Percentiles rank a stretch among this genome's conserved stretches.
These are phyloP conservation scores for Naso thynnoides DNA, from an alignment of 2,797 vertebrate genomes.

Conservation along the genomic window DNA sequence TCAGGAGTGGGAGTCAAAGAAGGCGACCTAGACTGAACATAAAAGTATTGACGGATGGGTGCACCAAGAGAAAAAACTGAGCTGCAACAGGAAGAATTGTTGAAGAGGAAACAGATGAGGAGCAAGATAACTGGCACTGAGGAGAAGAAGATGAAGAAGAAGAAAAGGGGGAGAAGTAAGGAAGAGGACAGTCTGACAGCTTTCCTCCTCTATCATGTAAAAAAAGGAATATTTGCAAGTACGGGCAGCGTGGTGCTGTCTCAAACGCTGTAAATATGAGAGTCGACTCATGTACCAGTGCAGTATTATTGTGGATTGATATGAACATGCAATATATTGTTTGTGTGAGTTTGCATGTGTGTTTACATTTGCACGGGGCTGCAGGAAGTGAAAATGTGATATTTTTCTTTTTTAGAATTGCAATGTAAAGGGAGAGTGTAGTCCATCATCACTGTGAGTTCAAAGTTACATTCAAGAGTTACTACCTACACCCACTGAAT, in stretches of 20 bases:
- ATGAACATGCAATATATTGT: slow-evolving; percentile 33
- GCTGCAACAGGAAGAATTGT: slow-evolving; percentile 31
- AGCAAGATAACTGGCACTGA: slow-evolving; percentile 36
- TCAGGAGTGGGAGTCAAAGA: slow-evolving; percentile 99
- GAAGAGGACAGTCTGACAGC: slow-evolving; percentile 14
- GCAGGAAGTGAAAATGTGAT: slow-evolving; percentile 49
- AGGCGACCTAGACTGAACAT: slow-evolving; percentile 83
- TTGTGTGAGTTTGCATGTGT: slow-evolving; percentile 56
- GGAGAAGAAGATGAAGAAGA: slow-evolving; percentile 29
- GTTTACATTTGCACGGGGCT: slow-evolving; percentile 67
- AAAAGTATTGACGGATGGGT: slow-evolving; percentile 6
- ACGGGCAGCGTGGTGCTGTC: slow-evolving; percentile 30
- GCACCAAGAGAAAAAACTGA: slow-evolving; percentile 9
- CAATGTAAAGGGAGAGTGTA: slow-evolving; percentile 55
- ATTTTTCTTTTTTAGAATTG: slow-evolving; percentile 40
- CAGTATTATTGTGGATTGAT: slow-evolving; percentile 54
- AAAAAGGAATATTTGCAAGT: slow-evolving; percentile 38
- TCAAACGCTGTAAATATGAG: slow-evolving; percentile 56
- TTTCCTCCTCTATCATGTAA: slow-evolving; percentile 19
- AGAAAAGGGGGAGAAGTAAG: not conserved
- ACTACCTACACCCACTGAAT: slow-evolving; percentile 22
- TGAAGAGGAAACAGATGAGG: slow-evolving; percentile 28
- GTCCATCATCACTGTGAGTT: slow-evolving; percentile 58
- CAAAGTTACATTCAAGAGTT: slow-evolving; percentile 41
- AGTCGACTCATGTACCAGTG: slow-evolving; percentile 38